These are phyloP conservation scores for Apis florea DNA, from an alignment of 1,140 invertebrate genomes.

Conservation along the genomic window DNA sequence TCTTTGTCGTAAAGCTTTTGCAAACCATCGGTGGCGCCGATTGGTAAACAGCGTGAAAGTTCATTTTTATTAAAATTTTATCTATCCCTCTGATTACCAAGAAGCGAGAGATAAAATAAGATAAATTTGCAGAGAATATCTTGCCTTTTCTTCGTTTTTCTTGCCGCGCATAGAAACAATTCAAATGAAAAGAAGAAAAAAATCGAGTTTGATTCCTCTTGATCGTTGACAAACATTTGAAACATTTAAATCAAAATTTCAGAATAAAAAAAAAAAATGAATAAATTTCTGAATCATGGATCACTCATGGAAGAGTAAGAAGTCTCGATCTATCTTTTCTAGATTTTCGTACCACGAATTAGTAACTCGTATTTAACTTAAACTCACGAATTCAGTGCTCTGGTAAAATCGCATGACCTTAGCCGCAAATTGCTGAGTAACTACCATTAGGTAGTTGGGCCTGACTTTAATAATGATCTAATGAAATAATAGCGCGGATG, in stretches of 20 bases:
- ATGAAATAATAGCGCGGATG: slow-evolving; percentile 68
- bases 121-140: slow-evolving; percentile 14
- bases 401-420: slow-evolving; percentile 60
- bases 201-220: not conserved
- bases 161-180: not conserved
- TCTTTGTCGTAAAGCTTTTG: not conserved
- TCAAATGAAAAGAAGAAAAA: not conserved
- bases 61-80: slow-evolving; percentile 40
- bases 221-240: not conserved
- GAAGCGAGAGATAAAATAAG: slow-evolving; percentile 23
- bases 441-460: slow-evolving; percentile 61
- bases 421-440: slow-evolving; percentile 62
- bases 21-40: slow-evolving; percentile 25
- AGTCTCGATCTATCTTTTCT: not conserved
- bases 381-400: slow-evolving; percentile 32
- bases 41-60: slow-evolving; percentile 23
- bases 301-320: not conserved
- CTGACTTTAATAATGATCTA: slow-evolving; percentile 70
- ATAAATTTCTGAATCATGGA: not conserved
- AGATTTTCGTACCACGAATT: slow-evolving; percentile 5
- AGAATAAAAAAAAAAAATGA: not conserved
- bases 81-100: slow-evolving; percentile 23
- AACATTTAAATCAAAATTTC: not conserved
- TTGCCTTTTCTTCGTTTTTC: not conserved
- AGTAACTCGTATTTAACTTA: not conserved